These are phyloP conservation scores for Megaceryle alcyon DNA, from an alignment of 2,797 vertebrate species.

Conservation along the genomic window DNA sequence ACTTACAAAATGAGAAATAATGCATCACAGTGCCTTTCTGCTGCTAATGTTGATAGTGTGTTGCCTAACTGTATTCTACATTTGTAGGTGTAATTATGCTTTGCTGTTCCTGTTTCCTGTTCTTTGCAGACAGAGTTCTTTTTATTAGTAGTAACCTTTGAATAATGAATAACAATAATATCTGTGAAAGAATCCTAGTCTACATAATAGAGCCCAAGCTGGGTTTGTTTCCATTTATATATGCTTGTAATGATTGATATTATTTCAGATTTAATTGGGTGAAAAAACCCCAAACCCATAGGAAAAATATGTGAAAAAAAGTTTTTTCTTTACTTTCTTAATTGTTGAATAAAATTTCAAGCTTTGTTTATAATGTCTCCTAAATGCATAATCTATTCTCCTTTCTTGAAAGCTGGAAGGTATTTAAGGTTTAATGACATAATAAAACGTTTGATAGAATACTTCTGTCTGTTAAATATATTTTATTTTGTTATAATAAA, in stretches of 20 bases:
- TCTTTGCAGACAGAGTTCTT: background rate
- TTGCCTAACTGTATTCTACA: background rate
- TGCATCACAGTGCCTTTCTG: background rate
- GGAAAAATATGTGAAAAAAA: background rate
- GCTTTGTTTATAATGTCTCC: background rate
- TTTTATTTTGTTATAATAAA: conserved; percentile 26
- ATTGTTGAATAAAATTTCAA: background rate
- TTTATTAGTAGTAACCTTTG: background rate
- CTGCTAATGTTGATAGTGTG: background rate
- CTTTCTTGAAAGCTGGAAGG: background rate
- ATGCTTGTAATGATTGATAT: background rate
- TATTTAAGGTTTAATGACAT: background rate
- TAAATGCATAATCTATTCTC: background rate
- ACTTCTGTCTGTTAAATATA: background rate
- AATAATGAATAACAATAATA: background rate
- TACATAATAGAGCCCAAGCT: background rate
- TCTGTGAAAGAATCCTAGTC: background rate
- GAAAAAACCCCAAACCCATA: background rate
- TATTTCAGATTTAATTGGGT: background rate
- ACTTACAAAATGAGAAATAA: background rate
- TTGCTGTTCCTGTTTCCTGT: conserved; percentile 23
- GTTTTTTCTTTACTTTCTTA: background rate
- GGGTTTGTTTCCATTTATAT: background rate
- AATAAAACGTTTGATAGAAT: conserved; percentile 12
- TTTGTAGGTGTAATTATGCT: conserved; percentile 11